Evolutionary conservation across 2,888 invertebrate genomes (phyloP).

Genomic region (Tuberolachnus salignus): DNA sequence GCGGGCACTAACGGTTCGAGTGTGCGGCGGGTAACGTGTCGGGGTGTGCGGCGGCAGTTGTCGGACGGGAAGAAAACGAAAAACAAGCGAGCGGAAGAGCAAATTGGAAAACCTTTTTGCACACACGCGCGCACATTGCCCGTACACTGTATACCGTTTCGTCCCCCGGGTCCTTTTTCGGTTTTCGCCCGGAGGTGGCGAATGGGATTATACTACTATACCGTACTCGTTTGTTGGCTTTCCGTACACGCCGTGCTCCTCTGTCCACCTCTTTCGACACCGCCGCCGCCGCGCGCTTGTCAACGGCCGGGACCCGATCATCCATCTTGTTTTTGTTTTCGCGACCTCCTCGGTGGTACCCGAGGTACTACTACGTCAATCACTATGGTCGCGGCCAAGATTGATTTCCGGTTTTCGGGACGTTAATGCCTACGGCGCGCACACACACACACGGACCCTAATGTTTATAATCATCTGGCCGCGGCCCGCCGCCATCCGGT

Average conservation of each 20-base stretch:
- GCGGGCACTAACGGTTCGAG: not conserved
- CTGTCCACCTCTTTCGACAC: not conserved
- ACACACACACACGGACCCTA: not conserved
- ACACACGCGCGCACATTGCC: not conserved
- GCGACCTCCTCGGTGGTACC: constrained; percentile 32
- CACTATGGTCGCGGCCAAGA: constrained; percentile 45
- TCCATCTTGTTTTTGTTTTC: constrained; percentile 55
- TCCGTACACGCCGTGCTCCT: constrained; percentile 1
- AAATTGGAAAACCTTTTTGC: constrained; percentile 53
- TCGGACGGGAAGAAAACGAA: constrained; percentile 19
- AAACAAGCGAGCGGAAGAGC: constrained; percentile 8
- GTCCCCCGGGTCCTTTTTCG: not conserved
- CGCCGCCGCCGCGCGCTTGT: not conserved
- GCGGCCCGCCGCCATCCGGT: too few species aligned
- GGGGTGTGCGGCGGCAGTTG: not conserved
- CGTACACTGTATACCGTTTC: too few species aligned
- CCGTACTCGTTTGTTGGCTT: constrained; percentile 39
- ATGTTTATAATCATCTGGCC: constrained; percentile 48
- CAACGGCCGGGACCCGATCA: constrained; percentile 33
- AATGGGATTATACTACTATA: constrained; percentile 15
- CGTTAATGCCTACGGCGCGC: not conserved
- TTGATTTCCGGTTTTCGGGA: constrained; percentile 44
- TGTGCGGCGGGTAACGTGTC: not conserved
- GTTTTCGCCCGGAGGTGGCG: constrained; percentile 38
- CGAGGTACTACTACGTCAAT: constrained; percentile 41